Evolutionary conservation across 1,140 invertebrate genomes (phyloP).

Genomic region (Ooceraea biroi): DNA sequence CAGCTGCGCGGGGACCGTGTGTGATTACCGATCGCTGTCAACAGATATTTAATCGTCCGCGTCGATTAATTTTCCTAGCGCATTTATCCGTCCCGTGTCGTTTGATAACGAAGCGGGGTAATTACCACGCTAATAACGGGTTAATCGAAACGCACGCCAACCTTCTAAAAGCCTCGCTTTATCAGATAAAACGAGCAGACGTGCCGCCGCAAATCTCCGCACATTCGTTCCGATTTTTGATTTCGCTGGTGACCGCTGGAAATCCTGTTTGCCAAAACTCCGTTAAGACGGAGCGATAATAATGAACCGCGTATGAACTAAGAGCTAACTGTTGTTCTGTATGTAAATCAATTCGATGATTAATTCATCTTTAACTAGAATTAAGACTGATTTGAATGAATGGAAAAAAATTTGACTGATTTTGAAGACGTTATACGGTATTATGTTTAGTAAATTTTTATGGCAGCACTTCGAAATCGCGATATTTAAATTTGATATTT

Average conservation of each 20-base stretch:
- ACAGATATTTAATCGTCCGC: constrained; percentile 68
- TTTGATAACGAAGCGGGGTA: constrained; percentile 37
- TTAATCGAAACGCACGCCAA: constrained; percentile 36
- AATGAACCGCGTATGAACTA: no score
- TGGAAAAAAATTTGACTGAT: no score
- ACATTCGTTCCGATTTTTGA: neutral
- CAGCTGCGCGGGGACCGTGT: constrained; percentile 39
- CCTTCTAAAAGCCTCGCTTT: constrained; percentile 35
- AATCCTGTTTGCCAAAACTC: neutral
- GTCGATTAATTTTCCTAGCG: constrained; percentile 57
- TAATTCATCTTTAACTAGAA: no score
- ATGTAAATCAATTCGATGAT: no score
- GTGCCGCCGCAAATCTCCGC: neutral
- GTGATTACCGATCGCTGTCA: constrained; percentile 61
- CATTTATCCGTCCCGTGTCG: constrained; percentile 57
- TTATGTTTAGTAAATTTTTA: no score
- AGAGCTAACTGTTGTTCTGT: no score
- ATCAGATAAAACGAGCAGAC: constrained; percentile 5
- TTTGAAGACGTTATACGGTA: no score
- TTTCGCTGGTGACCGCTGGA: neutral
- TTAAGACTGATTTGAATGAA: no score
- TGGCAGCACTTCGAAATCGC: no score
- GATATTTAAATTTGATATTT: no score
- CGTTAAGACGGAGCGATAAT: neutral
- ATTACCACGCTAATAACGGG: constrained; percentile 48